Percentiles rank a stretch among this genome's conserved stretches.
phyloP scores from a whole-genome alignment of 2,113 vertebrate species.

The Marcusenius ussheri region DNA sequence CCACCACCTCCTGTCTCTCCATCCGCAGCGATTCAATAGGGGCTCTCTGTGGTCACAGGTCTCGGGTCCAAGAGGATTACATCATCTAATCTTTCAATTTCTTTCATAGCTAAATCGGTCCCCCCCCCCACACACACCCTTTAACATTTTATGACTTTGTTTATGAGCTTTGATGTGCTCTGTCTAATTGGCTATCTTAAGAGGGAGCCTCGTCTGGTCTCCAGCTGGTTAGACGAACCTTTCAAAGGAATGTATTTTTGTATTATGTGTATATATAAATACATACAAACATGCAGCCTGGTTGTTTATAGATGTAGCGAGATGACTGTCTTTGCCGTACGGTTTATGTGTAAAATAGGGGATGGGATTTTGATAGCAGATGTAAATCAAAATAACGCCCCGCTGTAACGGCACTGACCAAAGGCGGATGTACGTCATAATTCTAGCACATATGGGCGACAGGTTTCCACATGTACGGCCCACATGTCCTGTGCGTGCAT shows the following conservation, averaged over 20 bases:
- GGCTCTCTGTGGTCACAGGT: slow-evolving; percentile 16
- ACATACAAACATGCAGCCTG: neutral
- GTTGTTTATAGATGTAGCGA: neutral
- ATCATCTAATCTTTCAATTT: slow-evolving; percentile 22
- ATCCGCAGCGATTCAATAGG: slow-evolving; percentile 5
- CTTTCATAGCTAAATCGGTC: slow-evolving; percentile 11
- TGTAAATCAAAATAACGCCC: neutral
- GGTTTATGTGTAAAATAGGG: neutral
- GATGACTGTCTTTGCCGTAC: neutral
- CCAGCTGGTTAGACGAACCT: neutral
- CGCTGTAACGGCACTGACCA: neutral
- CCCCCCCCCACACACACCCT: neutral
- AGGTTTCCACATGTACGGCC: neutral
- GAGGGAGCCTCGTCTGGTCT: neutral
- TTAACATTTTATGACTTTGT: neutral
- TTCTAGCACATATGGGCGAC: neutral
- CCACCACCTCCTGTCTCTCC: slow-evolving; percentile 6
- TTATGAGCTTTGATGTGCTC: slow-evolving; percentile 17
- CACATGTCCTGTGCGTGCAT: neutral
- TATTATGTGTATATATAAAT: neutral
- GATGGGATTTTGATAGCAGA: neutral
- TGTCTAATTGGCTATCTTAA: slow-evolving; percentile 23
- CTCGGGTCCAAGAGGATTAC: slow-evolving; percentile 11
- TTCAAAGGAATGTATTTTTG: slow-evolving; percentile 8
- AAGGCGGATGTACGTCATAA: neutral